A percentile compares a stretch with the other conserved stretches of the same genome.
These are phyloP conservation scores for Dendrocopos noguchii DNA, from an alignment of 2,113 vertebrate genomes.

Conservation along the genomic window DNA sequence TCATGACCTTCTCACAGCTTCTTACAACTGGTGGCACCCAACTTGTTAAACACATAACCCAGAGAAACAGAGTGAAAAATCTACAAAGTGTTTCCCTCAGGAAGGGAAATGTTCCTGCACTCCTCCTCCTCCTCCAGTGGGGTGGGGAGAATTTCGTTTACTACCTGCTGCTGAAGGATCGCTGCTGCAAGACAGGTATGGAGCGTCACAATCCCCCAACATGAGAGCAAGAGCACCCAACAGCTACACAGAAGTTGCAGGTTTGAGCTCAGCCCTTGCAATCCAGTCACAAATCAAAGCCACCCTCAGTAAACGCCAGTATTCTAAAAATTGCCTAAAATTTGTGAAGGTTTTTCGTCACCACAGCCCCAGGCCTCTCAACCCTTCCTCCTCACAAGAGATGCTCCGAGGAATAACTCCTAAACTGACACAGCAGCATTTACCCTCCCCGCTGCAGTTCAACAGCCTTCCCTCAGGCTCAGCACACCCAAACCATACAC, in stretches of 20 bases:
- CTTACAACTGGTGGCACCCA: neutral
- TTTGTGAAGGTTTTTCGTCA: neutral
- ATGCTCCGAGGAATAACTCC: neutral
- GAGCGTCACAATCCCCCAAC: conserved; percentile 26
- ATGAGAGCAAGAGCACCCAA: neutral
- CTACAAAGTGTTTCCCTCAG: neutral
- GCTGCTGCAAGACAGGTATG: conserved; percentile 48
- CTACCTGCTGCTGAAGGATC: conserved; percentile 56
- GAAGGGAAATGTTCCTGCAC: neutral
- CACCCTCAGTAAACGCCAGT: neutral
- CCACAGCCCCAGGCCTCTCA: neutral
- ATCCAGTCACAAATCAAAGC: neutral
- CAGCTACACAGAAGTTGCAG: neutral
- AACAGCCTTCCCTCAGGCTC: neutral
- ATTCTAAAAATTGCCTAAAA: neutral
- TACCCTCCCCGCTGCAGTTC: neutral
- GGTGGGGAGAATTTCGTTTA: neutral
- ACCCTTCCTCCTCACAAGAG: neutral
- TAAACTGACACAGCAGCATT: neutral
- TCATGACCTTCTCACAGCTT: neutral
- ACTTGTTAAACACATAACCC: neutral
- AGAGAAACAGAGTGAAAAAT: neutral
- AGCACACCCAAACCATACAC: neutral
- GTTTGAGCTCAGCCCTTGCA: neutral
- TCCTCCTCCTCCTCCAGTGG: too few species aligned